Evolutionary conservation across 1,140 invertebrate genomes (phyloP).

Genomic region (Dryas iulia): DNA sequence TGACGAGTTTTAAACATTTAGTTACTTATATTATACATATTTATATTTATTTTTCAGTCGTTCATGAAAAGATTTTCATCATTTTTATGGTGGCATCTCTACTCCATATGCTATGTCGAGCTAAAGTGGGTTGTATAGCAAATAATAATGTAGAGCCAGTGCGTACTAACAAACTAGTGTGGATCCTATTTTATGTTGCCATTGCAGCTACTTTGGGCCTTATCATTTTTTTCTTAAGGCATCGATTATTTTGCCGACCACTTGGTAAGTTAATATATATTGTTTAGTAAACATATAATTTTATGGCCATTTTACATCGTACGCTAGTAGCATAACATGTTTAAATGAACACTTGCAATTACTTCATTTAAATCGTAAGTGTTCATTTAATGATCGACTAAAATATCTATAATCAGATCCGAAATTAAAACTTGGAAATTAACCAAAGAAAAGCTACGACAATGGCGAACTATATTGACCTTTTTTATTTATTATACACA

Average conservation of each 20-base stretch:
- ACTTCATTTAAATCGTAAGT: no score
- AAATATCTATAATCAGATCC: no score
- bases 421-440: no score
- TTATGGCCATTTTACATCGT: no score
- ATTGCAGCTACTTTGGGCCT: slow-evolving; percentile 89
- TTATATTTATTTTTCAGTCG: slow-evolving; percentile 83
- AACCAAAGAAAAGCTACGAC: no score
- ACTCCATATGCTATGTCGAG: slow-evolving; percentile 89
- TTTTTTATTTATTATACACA: no score
- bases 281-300: no score
- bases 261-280: slow-evolving; percentile 84
- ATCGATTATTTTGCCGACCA: slow-evolving; percentile 92
- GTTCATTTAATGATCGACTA: no score
- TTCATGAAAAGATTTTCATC: slow-evolving; percentile 96
- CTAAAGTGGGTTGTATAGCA: slow-evolving; percentile 68
- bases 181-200: slow-evolving; percentile 87
- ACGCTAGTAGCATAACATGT: no score
- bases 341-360: no score
- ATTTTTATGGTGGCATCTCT: slow-evolving; percentile 94
- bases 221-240: slow-evolving; percentile 92
- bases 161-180: slow-evolving; percentile 70
- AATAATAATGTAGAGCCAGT: slow-evolving; percentile 60
- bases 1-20: no score
- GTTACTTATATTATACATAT: neutral
- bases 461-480: no score